Conservation (phyloP, 2,888 invertebrate species). For the Macrosoma leucophasiata region DNA sequence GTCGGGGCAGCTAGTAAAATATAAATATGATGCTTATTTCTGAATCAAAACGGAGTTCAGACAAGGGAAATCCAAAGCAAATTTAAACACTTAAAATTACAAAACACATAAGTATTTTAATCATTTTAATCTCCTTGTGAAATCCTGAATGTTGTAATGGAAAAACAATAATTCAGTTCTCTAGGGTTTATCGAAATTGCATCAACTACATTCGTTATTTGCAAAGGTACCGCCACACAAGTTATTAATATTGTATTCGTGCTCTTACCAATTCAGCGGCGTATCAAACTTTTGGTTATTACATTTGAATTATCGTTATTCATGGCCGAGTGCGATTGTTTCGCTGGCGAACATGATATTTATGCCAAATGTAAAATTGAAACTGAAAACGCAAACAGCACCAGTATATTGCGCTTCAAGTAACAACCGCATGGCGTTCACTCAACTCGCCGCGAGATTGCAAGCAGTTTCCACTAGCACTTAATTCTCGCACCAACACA, state of each 20-base stretch:
- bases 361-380: slow-evolving; percentile 20
- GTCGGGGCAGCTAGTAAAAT: too few relatives aligned
- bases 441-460: slow-evolving; percentile 52
- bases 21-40: too few relatives aligned
- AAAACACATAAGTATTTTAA: too few relatives aligned
- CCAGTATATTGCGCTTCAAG: slow-evolving; percentile 42
- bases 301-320: slow-evolving; percentile 17
- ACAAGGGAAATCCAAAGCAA: too few relatives aligned
- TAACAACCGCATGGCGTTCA: slow-evolving; percentile 42
- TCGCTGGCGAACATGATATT: slow-evolving; percentile 13
- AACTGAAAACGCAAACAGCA: slow-evolving; percentile 21
- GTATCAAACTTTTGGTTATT: slow-evolving; percentile 17
- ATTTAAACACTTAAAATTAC: too few relatives aligned
- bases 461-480: slow-evolving; percentile 63
- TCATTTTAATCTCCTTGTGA: too few relatives aligned
- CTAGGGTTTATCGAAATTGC: too few relatives aligned
- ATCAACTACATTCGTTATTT: too few relatives aligned
- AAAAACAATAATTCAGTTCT: too few relatives aligned
- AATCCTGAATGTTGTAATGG: too few relatives aligned
- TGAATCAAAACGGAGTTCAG: too few relatives aligned
- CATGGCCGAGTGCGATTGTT: slow-evolving; percentile 12
- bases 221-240: slow-evolving; percentile 17
- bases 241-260: too few relatives aligned
- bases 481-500: slow-evolving; percentile 68
- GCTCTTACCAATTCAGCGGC: slow-evolving; percentile 8